Evolutionary conservation across 2,888 invertebrate genomes (phyloP).

Genomic region (Plebejus anna): DNA sequence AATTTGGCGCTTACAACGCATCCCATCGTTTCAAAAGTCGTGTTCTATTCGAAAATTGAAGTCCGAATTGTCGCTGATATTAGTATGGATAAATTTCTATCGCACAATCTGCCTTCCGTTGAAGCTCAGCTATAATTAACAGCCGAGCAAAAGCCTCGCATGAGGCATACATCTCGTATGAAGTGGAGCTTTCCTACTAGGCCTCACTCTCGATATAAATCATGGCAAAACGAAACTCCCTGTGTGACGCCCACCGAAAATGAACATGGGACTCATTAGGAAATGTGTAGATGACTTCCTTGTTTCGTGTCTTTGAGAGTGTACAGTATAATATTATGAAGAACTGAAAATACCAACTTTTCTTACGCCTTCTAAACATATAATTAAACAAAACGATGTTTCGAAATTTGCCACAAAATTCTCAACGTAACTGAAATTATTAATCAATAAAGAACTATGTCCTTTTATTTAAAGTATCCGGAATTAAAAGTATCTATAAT

Average conservation of each 20-base stretch:
- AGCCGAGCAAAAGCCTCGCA: background rate
- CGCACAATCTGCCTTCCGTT: background rate
- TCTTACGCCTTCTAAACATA: no score
- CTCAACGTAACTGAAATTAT: no score
- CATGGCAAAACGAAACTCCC: background rate
- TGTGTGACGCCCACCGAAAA: conserved; percentile 2
- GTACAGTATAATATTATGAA: no score
- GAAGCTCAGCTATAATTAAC: conserved; percentile 2
- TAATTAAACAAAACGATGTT: no score
- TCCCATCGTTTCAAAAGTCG: no score
- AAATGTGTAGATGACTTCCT: background rate
- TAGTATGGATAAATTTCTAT: background rate
- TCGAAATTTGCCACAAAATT: no score
- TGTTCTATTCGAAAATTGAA: background rate
- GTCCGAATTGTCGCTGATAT: background rate
- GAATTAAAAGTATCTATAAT: no score
- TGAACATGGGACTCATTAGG: background rate
- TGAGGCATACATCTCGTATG: background rate
- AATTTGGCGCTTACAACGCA: no score
- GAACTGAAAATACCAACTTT: no score
- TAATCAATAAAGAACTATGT: no score
- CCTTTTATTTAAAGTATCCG: no score
- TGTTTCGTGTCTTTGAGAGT: background rate
- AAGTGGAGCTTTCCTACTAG: background rate
- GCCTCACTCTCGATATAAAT: background rate